Base-by-base conservation (phyloP, 92 coral and sea anemone genomes). In the Paragorgia papillata region DNA sequence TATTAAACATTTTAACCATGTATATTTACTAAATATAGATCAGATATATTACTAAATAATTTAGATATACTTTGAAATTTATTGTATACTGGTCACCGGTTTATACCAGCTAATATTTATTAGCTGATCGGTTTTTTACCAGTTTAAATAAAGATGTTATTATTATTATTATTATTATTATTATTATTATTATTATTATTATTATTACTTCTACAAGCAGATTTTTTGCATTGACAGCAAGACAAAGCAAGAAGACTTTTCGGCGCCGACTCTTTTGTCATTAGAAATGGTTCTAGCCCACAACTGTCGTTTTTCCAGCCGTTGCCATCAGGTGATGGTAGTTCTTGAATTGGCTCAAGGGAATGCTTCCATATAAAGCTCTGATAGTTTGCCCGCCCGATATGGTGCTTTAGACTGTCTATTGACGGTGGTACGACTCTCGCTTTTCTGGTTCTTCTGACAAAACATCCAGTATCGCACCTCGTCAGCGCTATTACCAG, bases 261-360 rank as follows among this genome's bases (percentile, higher is more conserved):
- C 35, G 90, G 90, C 30, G 90, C 84, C 25, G 90, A 84, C 53
- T 86, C 84, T 41, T 82, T 82, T 13, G 87, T n/a, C 91, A 87
- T 87, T 80, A 78, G 53, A 10, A 57, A 18, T 32, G 85, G 78
- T 19, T 65, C 58, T 40, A 85, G 24, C 25, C 31, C 7, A 37
- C 62, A 62, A 66, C 53, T 65, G 9, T 49, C 83, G 35, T 26
- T 32, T 29, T 63, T 28, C 83, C 85, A 81, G n/a, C 80, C 81
- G 53, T 74, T 39, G 18, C 69, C 79, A 48, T 68, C 54, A 5
- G 84, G 84, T 22, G 62, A 46, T 17, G 87, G 84, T 1, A 86
- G 83, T 33, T 78, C 34, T 73, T 76, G 87, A 7, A 25, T 12
- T 20, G 75, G 44, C n/a, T 43, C 7, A 32, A 76, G 57, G 12